Evolutionary conservation across 2,113 vertebrate species (phyloP), one percentile per base, ranked within the genome.

Genomic region (Martes martes): DNA sequence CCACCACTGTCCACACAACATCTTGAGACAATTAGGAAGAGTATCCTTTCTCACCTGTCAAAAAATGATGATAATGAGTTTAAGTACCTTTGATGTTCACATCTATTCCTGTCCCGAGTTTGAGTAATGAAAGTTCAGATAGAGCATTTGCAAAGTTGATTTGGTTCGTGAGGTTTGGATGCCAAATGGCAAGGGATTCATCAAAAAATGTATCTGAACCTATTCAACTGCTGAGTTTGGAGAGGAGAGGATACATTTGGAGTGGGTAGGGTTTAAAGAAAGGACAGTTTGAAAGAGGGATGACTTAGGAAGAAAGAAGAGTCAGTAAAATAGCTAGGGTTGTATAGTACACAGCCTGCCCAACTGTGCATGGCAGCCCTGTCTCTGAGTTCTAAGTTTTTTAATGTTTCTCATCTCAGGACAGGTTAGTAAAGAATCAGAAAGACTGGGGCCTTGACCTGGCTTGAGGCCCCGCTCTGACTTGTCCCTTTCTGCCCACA

Each of bases 401-500:
- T 33, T 52, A 33, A 42, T 31, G 65, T 47, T 63, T 52, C 47
- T 31, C 73, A 26, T 55, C 45, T 65, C 33, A 23, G 39, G 39
- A 76, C 13, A 59, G 31, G 47, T 33, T 23, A 50, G 36, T 19
- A 24, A 91, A 19, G 21, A 69, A 16, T 42, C 90, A 42, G 42
- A 52, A 24, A 69, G 76, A 50, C 19, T 14, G 26, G 61, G 42
- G 26, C 2, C n/a, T 21, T 61, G 91, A 59, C 31, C 42, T 59
- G 47, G 84, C 73, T 86, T 1, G 1, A 39, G 2, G 1, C 52
- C 55, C 59, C 4, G 0, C n/a, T 24, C 81, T 96, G 52, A 97
- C 80, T 26, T 50, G 71, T 61, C 47, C 21, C 6, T 74, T 74
- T 94, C 63, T 65, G 45, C 15, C 71, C 65, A 13, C 98, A 99